phyloP scores from a whole-genome alignment of 2,797 vertebrate genomes.

The Sebastes matsubarae region DNA sequence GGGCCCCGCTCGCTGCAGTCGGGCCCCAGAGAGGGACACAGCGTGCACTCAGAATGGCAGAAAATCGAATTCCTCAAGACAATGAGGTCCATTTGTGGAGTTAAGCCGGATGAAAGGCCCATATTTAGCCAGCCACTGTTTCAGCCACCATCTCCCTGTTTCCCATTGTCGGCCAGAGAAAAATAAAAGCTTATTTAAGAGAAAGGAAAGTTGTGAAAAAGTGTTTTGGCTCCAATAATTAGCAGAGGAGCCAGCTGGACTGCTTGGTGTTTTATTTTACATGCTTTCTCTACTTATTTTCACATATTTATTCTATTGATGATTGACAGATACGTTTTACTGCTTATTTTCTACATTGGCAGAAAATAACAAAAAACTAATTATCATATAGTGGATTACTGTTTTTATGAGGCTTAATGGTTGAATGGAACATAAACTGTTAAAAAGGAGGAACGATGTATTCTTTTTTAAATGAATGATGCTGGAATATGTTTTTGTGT shows the following conservation, averaged over 20 bases:
- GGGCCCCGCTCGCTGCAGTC: conserved; percentile 66
- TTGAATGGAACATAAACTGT: conserved; percentile 1
- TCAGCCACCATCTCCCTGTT: conserved; percentile 55
- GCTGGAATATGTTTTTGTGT: background rate
- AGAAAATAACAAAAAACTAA: conserved; percentile 20
- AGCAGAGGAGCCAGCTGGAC: conserved; percentile 11
- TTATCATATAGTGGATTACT: conserved; percentile 13
- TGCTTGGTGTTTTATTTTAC: conserved; percentile 11
- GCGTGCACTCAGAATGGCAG: conserved; percentile 72
- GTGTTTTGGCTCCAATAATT: conserved; percentile 58
- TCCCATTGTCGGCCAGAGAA: conserved; percentile 48
- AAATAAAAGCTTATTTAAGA: conserved; percentile 66
- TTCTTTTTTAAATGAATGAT: background rate
- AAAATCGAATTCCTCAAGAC: conserved; percentile 85
- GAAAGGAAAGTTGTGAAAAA: conserved; percentile 55
- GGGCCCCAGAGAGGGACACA: conserved; percentile 74
- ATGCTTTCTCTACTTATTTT: background rate
- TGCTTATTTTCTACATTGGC: background rate
- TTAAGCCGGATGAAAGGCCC: conserved; percentile 81
- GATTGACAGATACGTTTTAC: conserved; percentile 44
- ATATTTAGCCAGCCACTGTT: conserved; percentile 71
- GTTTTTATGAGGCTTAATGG: conserved; percentile 12
- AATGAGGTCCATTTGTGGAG: conserved; percentile 85
- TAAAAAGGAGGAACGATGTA: background rate
- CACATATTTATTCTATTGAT: conserved; percentile 13